Conservation (phyloP, 2,888 invertebrate species). For the Chydorus sphaericus region DNA sequence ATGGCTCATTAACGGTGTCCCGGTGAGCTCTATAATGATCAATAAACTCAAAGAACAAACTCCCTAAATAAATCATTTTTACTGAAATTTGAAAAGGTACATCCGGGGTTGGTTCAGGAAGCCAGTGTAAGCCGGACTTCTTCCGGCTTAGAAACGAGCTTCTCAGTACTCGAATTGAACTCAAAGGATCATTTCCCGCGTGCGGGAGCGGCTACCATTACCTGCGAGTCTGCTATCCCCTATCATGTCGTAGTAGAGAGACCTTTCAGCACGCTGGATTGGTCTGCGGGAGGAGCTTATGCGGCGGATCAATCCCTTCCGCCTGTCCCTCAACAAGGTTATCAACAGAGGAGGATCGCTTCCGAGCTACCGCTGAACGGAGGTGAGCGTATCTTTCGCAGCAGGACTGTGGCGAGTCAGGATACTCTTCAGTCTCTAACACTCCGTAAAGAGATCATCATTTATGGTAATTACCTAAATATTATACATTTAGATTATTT, state of each 20-base stretch:
- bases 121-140: not conserved
- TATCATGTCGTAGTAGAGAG: too few relatives aligned
- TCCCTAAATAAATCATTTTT: not conserved
- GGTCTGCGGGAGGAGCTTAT: too few relatives aligned
- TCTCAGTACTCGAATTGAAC: not conserved
- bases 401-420: not conserved
- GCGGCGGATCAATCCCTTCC: not conserved
- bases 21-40: not conserved
- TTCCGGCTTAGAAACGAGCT: conserved; percentile 2
- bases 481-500: not conserved
- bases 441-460: not conserved
- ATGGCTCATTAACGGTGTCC: conserved; percentile 15
- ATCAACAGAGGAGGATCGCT: not conserved
- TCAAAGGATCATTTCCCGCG: not conserved
- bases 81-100: not conserved
- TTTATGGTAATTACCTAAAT: not conserved
- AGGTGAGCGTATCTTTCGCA: not conserved
- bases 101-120: not conserved
- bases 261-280: too few relatives aligned
- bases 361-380: not conserved
- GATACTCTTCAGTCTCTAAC: not conserved
- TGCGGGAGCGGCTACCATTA: not conserved
- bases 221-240: conserved; percentile 1
- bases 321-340: not conserved
- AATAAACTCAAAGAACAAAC: not conserved